Base-by-base conservation (phyloP, 2,797 vertebrate genomes). In the Merluccius polli region DNA sequence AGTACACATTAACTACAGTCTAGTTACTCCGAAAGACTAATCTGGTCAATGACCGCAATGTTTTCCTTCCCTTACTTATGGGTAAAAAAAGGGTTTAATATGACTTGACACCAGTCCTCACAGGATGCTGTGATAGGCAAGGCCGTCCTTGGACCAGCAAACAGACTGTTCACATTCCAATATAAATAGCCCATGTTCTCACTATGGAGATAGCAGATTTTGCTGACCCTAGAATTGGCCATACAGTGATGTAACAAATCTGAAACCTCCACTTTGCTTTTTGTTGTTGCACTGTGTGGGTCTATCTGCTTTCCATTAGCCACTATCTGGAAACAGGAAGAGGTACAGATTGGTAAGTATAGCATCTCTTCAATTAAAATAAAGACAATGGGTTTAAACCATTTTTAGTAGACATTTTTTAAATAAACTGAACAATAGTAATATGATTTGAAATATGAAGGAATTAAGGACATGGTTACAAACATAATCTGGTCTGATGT, bases 231-330 rank as follows among this genome's bases (percentile, higher is more conserved):
- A 59, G 52, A 59, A 31, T 30, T 68, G 65, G 30, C 29, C 29
- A 31, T 68, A 30, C 65, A 68, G 36, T 21, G 11, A 0, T 21
- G n/a, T 65, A 0, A 4, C 77, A 77, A 82, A 85, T 83, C n/a
- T 65, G 81, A 84, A 86, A 87, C 4, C 6, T n/a, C 33, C 4
- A 67, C 9, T n/a, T 1, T 0, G 9, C 13, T 4, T 21, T 10
- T 11, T 2, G 13, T 30, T 79, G 79, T 80, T 82, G 6, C 6
- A 21, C 1, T 2, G 0, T n/a, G 4, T 44, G 9, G 67, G 4
- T 31, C 67, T 69, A 65, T 27, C 29, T 67, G 65, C 3, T 30
- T 67, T 52, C 21, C 21, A 27, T 63, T 27, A 63, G 52, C 52
- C 52, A 27, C 52, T 63, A 24, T 63, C 52, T 63, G 10, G 52